These are phyloP conservation scores for Melolontha melolontha DNA, from an alignment of 2,888 invertebrate genomes.

Conservation along the genomic window DNA sequence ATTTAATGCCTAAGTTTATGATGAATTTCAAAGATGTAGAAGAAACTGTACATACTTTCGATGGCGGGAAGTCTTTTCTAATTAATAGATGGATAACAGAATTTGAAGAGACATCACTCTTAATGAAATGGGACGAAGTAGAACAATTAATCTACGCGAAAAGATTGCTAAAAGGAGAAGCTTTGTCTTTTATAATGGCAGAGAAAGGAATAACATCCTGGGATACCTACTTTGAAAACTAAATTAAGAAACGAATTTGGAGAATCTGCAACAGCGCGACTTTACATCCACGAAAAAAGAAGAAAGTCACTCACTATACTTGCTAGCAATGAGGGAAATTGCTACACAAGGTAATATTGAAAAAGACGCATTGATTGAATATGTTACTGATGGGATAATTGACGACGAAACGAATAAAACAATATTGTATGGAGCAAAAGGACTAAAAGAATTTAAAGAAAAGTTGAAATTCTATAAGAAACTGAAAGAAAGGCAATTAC, in stretches of 20 bases:
- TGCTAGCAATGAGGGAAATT: constrained; percentile 59
- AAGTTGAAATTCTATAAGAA: constrained; percentile 45
- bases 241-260: too few relatives aligned
- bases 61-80: too few relatives aligned
- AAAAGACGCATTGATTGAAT: constrained; percentile 57
- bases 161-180: too few relatives aligned
- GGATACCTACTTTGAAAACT: not conserved
- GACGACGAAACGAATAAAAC: constrained; percentile 50
- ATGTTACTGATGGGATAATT: constrained; percentile 59
- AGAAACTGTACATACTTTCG: too few relatives aligned
- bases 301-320: constrained; percentile 60
- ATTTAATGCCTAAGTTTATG: too few relatives aligned
- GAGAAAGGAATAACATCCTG: not conserved
- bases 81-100: too few relatives aligned
- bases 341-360: constrained; percentile 57
- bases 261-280: too few relatives aligned
- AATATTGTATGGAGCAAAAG: constrained; percentile 49
- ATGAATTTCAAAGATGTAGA: too few relatives aligned
- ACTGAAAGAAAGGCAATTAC: not conserved
- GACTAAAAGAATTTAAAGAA: constrained; percentile 46
- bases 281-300: constrained; percentile 55
- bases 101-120: too few relatives aligned
- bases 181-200: too few relatives aligned
- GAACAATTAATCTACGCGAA: too few relatives aligned
- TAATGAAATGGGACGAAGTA: too few relatives aligned